phyloP scores from a whole-genome alignment of 2,113 vertebrate genomes.

The Heterotis niloticus region DNA sequence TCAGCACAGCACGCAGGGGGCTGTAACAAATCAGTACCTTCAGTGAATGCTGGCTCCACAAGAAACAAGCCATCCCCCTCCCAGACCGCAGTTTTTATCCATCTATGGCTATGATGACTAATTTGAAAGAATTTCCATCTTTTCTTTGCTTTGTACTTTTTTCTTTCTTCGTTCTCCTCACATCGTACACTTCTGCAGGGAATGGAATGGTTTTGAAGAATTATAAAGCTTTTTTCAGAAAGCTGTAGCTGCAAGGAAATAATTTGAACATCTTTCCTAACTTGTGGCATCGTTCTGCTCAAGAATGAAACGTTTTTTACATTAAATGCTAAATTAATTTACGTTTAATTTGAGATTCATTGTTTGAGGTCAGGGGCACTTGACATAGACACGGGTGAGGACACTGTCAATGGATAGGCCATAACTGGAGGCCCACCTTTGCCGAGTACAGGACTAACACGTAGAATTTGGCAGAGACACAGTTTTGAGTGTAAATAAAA shows the following conservation, averaged over 20 bases:
- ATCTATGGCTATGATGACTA: slow-evolving; percentile 12
- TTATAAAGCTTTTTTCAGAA: not conserved
- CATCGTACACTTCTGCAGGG: not conserved
- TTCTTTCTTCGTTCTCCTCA: not conserved
- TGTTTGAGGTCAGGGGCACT: not conserved
- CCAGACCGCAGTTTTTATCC: not conserved
- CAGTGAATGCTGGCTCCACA: not conserved
- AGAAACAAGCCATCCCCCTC: not conserved
- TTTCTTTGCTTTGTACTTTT: not conserved
- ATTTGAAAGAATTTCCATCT: slow-evolving; percentile 13
- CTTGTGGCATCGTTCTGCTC: too few species aligned
- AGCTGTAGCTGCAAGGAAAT: not conserved
- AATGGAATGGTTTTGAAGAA: not conserved
- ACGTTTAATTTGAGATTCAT: not conserved
- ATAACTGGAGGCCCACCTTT: too few species aligned
- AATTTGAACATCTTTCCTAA: too few species aligned
- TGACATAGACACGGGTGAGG: too few species aligned
- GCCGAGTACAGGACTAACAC: too few species aligned
- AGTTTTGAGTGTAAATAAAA: too few species aligned
- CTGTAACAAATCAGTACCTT: not conserved
- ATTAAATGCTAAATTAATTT: not conserved
- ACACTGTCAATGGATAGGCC: too few species aligned
- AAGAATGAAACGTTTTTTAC: not conserved
- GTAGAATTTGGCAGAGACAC: too few species aligned
- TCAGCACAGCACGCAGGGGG: not conserved